Evolutionary conservation across 2,888 invertebrate species (phyloP).

Genomic region (Nineta flava): DNA sequence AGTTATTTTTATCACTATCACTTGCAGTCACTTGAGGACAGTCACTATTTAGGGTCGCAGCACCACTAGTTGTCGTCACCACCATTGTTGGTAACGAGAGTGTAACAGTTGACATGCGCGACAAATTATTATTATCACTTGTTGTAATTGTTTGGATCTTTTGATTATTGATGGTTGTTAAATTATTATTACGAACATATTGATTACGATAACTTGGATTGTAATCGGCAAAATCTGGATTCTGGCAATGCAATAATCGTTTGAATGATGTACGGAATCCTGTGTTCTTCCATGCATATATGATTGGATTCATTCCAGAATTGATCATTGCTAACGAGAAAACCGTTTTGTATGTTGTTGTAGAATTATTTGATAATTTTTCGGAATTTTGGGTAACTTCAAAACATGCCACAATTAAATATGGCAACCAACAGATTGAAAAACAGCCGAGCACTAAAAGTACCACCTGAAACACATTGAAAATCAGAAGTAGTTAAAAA

Average conservation of each 20-base stretch:
- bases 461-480: conserved; percentile 50
- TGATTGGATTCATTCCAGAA: conserved; percentile 66
- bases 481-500: conserved; percentile 3
- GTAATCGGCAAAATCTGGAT: background rate
- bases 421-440: conserved; percentile 68
- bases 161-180: background rate
- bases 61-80: background rate
- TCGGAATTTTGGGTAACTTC: conserved; percentile 37
- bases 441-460: conserved; percentile 63
- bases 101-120: background rate
- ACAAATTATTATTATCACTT: background rate
- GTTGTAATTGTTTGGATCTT: background rate
- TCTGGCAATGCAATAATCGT: conserved; percentile 21
- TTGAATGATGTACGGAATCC: conserved; percentile 60
- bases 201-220: conserved; percentile 1
- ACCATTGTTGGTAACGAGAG: background rate
- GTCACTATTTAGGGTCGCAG: background rate
- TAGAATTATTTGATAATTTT: conserved; percentile 28
- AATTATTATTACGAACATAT: background rate
- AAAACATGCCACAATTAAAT: conserved; percentile 49
- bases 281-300: conserved; percentile 74
- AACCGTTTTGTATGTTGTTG: conserved; percentile 39
- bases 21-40: too few relatives aligned
- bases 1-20: too few relatives aligned
- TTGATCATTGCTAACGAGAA: conserved; percentile 60